These are phyloP conservation scores for Calidris pugnax DNA, from an alignment of 2,113 vertebrate species.

Conservation along the genomic window DNA sequence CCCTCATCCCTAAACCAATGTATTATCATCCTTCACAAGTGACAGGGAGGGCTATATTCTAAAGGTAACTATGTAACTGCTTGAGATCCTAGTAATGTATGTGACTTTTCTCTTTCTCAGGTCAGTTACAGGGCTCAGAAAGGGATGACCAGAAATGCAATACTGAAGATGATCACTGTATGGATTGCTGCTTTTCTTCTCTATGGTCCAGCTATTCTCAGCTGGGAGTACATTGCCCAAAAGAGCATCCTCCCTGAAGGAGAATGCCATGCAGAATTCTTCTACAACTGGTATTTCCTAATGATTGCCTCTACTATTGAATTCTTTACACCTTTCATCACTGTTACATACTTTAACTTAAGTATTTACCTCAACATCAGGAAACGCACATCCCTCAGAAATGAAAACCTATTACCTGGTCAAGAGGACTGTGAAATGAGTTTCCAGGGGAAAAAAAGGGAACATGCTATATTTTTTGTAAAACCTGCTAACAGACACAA, in stretches of 20 bases:
- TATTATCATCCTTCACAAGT: not conserved
- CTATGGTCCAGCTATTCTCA: conserved; percentile 78
- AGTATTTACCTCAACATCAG: conserved; percentile 81
- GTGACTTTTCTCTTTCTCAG: conserved; percentile 17
- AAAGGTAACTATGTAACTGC: not conserved
- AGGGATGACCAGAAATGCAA: conserved; percentile 65
- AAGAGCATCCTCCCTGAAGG: conserved; percentile 69
- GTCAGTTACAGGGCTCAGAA: conserved; percentile 80
- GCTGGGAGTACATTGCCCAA: conserved; percentile 75
- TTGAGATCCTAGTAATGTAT: not conserved
- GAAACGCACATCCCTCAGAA: conserved; percentile 65
- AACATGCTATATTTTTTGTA: conserved; percentile 67
- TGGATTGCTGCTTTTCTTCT: conserved; percentile 80
- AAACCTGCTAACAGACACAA: conserved; percentile 32
- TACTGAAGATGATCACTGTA: conserved; percentile 74
- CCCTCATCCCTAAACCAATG: not conserved
- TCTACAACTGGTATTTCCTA: conserved; percentile 81
- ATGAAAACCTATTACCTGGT: not conserved
- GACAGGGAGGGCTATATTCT: not conserved
- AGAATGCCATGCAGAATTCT: conserved; percentile 79
- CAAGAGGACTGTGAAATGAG: conserved; percentile 55
- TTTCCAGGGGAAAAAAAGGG: conserved; percentile 28
- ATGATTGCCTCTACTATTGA: conserved; percentile 78
- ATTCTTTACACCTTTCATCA: conserved; percentile 81
- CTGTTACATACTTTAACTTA: conserved; percentile 77